phyloP scores from a whole-genome alignment of 1,140 invertebrate species.

The Tetraneura akinire region DNA sequence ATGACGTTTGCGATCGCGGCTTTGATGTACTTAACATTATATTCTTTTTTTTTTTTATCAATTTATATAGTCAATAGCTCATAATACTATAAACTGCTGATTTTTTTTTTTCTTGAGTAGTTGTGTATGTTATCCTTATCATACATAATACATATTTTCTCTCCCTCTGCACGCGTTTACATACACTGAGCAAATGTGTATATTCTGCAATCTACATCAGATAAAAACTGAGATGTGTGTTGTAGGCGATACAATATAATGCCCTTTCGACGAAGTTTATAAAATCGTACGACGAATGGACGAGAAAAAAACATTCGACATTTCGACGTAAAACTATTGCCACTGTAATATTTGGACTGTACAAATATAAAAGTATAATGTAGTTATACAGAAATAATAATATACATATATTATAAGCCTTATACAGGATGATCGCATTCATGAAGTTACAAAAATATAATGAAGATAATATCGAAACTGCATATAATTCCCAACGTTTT shows the following conservation, averaged over 20 bases:
- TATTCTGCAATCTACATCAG: not conserved
- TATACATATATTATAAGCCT: not conserved
- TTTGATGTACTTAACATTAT: not conserved
- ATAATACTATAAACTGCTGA: not conserved
- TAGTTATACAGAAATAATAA: too few relatives aligned
- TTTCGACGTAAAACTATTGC: too few relatives aligned
- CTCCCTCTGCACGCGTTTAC: not conserved
- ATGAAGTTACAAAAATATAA: too few relatives aligned
- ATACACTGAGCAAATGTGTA: not conserved
- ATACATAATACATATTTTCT: not conserved
- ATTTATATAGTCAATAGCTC: too few relatives aligned
- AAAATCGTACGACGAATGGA: not conserved
- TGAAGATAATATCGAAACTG: too few relatives aligned
- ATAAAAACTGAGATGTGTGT: conserved; percentile 10
- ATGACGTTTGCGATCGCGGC: not conserved
- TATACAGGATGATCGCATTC: too few relatives aligned
- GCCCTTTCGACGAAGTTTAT: not conserved
- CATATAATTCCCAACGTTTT: too few relatives aligned
- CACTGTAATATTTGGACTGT: too few relatives aligned
- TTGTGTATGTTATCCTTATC: too few relatives aligned
- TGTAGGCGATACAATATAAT: conserved; percentile 25
- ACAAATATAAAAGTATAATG: too few relatives aligned
- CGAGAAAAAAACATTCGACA: not conserved
- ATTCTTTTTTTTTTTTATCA: too few relatives aligned
- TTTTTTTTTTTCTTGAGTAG: not conserved